Percentiles rank a stretch among this genome's conserved stretches.
These are phyloP conservation scores for Panthera leo DNA, from an alignment of 2,113 vertebrate genomes.

Conservation along the genomic window DNA sequence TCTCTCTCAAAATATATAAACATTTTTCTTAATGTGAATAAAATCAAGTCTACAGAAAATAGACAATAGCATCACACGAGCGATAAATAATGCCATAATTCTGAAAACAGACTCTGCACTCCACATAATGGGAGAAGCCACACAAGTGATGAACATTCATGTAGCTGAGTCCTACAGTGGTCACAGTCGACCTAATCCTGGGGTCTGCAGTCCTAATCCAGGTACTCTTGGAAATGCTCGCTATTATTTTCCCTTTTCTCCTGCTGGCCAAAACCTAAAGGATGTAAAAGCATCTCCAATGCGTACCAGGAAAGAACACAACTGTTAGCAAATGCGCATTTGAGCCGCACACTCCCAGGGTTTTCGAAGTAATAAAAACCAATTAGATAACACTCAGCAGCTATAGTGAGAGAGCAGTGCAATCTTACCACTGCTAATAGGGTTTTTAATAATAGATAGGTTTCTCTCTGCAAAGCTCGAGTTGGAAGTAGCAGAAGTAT, in stretches of 20 bases:
- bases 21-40: neutral
- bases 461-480: conserved; percentile 68
- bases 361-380: conserved; percentile 84
- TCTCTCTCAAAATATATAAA: too few species aligned
- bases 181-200: conserved; percentile 11
- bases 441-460: conserved; percentile 86
- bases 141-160: neutral
- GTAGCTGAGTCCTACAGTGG: neutral
- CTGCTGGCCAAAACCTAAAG: conserved; percentile 79
- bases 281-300: conserved; percentile 78
- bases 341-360: conserved; percentile 77
- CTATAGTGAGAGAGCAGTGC: conserved; percentile 75
- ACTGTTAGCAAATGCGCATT: conserved; percentile 81
- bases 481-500: conserved; percentile 75
- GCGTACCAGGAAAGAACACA: conserved; percentile 67
- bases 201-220: neutral
- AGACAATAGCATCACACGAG: neutral
- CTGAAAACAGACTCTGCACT: neutral
- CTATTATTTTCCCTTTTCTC: conserved; percentile 50
- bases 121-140: conserved; percentile 6
- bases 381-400: conserved; percentile 83
- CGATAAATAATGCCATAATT: neutral
- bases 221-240: neutral
- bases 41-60: neutral
- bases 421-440: conserved; percentile 83